These are phyloP conservation scores for Scaptomyza montana DNA, from an alignment of 1,140 invertebrate species.

Conservation along the genomic window DNA sequence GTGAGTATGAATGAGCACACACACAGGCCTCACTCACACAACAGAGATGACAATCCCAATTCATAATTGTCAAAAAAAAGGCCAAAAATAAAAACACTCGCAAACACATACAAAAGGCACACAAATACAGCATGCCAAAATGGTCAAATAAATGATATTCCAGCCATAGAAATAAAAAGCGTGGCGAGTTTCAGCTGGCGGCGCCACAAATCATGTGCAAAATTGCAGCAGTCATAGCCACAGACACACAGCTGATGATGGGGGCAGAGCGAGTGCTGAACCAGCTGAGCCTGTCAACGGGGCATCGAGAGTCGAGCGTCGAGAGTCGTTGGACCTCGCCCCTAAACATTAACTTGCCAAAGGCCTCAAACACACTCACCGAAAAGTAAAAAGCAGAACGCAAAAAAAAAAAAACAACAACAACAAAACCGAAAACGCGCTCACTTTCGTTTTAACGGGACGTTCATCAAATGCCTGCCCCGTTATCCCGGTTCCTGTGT, in stretches of 20 bases:
- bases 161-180: conserved; percentile 1
- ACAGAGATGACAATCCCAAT: conserved; percentile 63
- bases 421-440: conserved; percentile 11
- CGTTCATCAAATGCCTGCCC: conserved; percentile 32
- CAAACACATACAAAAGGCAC: neutral
- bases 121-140: conserved; percentile 8
- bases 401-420: conserved; percentile 1
- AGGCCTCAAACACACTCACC: neutral
- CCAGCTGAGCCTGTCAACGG: conserved; percentile 23
- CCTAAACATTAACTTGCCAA: conserved; percentile 10
- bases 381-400: too few relatives aligned
- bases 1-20: neutral
- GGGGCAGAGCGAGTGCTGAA: conserved; percentile 5
- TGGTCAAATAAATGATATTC: conserved; percentile 35
- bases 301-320: conserved; percentile 3
- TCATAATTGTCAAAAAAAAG: conserved; percentile 58
- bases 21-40: conserved; percentile 15
- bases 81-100: conserved; percentile 6
- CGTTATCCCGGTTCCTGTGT: conserved; percentile 5
- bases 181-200: conserved; percentile 23
- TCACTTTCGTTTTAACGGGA: conserved; percentile 45
- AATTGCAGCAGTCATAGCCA: conserved; percentile 20
- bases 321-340: conserved; percentile 20
- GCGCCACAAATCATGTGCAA: conserved; percentile 45
- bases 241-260: conserved; percentile 19